Evolutionary conservation across 2,113 vertebrate species (phyloP), one percentile per base, ranked within the genome.

Genomic region (Pygoscelis antarcticus): DNA sequence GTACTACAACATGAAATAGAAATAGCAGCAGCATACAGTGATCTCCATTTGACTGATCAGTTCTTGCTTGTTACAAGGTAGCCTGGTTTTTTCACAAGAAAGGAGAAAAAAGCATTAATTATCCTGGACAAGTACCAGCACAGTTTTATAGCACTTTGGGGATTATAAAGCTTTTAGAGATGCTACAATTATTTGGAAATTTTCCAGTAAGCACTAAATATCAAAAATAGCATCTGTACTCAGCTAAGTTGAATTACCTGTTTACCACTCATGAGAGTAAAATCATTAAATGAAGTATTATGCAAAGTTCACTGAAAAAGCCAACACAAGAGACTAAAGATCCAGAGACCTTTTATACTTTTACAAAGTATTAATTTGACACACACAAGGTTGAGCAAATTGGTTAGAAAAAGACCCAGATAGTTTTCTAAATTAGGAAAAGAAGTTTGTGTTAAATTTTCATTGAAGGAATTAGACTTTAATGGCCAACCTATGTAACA

Each of bases 171-270:
- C 82, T 97, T 98, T 96, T 94, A 96, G 92, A 97, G 94, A 92
- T 71, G 78, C 66, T 92, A 94, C 89, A 97, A 82, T 86, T 97
- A 97, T 77, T 97, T 97, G 89, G 93, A 95, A 84, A 40, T 66
- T 76, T 97, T 98, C 91, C 92, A 97, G 90, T 83, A 94, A 96
- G 64, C 65, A 90, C 61, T 95, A 97, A 96, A 93, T 82, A 96
- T 86, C 96, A 98, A 96, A 98, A 97, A 94, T 77, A 96, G 87
- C 90, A 98, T 75, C 90, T 95, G 38, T 80, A 91, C 18, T 92
- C 58, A 62, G 79, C 81, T 88, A 96, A 93, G 36, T 38, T 93
- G 94, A 97, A 95, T 89, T 77, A 97, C 64, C 82, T 94, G 93
- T 97, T 97, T 89, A 96, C 90, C 87, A 88, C 87, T 52, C 66